Evolutionary conservation across 2,888 invertebrate species (phyloP).

Genomic region (Cyclophora albipunctata): DNA sequence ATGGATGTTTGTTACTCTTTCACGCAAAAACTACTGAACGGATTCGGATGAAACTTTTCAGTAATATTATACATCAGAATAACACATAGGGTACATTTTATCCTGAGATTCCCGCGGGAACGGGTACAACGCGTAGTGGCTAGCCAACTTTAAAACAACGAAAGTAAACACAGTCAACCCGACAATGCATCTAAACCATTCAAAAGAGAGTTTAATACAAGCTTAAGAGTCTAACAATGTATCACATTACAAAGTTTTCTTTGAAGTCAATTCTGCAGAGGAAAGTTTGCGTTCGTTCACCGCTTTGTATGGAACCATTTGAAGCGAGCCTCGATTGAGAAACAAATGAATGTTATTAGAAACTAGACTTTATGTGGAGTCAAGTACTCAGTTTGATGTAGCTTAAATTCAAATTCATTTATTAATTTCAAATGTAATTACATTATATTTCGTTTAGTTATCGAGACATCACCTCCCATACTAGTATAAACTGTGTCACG

Average conservation of each 20-base stretch:
- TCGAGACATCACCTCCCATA: too few species aligned
- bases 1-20: too few species aligned
- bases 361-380: not conserved
- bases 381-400: too few species aligned
- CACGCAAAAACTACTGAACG: too few species aligned
- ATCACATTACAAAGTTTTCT: conserved; percentile 2
- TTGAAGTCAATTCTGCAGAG: conserved; percentile 1
- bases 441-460: too few species aligned
- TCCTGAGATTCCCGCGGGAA: not conserved
- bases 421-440: too few species aligned
- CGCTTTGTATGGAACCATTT: not conserved
- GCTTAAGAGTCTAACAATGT: not conserved
- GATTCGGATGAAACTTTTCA: too few species aligned
- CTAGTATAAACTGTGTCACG: too few species aligned
- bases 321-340: not conserved
- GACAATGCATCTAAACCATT: not conserved
- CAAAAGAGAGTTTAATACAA: conserved; percentile 1
- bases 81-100: not conserved
- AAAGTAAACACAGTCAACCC: not conserved
- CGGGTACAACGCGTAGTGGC: not conserved
- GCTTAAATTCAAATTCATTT: too few species aligned
- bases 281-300: not conserved
- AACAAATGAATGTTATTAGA: not conserved
- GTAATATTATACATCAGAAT: too few species aligned
- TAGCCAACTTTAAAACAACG: conserved; percentile 4